phyloP scores from a whole-genome alignment of 2,888 invertebrate species.

The Papilio protenor region DNA sequence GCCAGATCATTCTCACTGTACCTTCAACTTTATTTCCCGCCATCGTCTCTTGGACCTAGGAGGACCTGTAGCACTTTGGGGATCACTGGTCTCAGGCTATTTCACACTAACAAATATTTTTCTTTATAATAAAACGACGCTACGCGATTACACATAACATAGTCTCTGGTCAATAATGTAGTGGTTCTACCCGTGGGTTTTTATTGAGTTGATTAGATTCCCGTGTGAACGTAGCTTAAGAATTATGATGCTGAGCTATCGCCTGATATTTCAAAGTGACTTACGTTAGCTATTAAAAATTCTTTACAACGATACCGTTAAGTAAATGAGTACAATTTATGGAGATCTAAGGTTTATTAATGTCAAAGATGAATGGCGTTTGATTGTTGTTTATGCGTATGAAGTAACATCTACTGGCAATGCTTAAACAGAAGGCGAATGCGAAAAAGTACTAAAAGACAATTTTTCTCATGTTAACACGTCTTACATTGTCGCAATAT shows the following conservation, averaged over 20 bases:
- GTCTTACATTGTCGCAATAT: too few relatives aligned
- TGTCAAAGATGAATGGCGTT: slow-evolving; percentile 5
- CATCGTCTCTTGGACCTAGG: too few relatives aligned
- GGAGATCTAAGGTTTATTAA: slow-evolving; percentile 1
- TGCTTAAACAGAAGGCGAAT: background rate
- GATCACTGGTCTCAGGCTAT: too few relatives aligned
- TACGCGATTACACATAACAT: too few relatives aligned
- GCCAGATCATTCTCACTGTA: too few relatives aligned
- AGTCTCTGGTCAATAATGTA: too few relatives aligned
- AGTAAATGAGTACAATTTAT: slow-evolving; percentile 9
- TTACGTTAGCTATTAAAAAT: slow-evolving; percentile 41
- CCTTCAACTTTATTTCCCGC: too few relatives aligned
- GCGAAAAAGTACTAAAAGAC: background rate
- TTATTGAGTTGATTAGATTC: background rate
- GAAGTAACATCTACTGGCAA: background rate
- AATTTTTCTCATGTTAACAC: background rate
- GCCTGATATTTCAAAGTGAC: slow-evolving; percentile 45
- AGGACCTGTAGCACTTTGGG: too few relatives aligned
- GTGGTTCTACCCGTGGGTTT: too few relatives aligned
- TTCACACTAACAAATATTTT: too few relatives aligned
- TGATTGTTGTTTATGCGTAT: background rate
- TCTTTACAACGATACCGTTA: slow-evolving; percentile 1
- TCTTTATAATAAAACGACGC: too few relatives aligned
- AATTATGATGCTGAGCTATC: slow-evolving; percentile 42
- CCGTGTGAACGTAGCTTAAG: slow-evolving; percentile 9